phyloP scores from a whole-genome alignment of 1,140 invertebrate genomes.

The Scaptomyza graminum region DNA sequence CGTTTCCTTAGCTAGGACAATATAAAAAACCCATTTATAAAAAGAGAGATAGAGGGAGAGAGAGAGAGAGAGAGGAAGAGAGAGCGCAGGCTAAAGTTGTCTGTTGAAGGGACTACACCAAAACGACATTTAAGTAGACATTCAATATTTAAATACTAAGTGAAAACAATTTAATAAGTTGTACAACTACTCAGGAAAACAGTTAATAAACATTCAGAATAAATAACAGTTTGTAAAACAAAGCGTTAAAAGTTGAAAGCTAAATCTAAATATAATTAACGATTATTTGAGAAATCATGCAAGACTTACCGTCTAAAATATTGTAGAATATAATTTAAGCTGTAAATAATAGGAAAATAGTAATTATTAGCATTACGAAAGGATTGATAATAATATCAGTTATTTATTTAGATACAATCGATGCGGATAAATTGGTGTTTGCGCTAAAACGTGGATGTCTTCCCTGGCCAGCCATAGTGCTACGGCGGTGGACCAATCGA shows the following conservation, averaged over 20 bases:
- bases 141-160: slow-evolving; percentile 15
- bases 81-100: neutral
- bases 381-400: no score
- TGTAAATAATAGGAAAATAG: slow-evolving; percentile 11
- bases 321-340: slow-evolving; percentile 23
- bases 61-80: no score
- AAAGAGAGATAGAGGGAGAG: no score
- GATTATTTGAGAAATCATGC: slow-evolving; percentile 11
- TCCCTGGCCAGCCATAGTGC: slow-evolving; percentile 39
- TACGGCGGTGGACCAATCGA: neutral
- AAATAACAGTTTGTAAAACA: neutral
- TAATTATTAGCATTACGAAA: neutral
- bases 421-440: slow-evolving; percentile 38
- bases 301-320: slow-evolving; percentile 26
- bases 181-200: neutral
- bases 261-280: neutral
- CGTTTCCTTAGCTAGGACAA: slow-evolving; percentile 29
- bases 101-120: slow-evolving; percentile 47
- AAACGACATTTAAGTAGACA: slow-evolving; percentile 57
- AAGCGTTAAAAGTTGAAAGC: neutral
- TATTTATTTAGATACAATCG: slow-evolving; percentile 8
- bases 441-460: slow-evolving; percentile 26
- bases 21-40: slow-evolving; percentile 56
- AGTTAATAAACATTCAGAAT: slow-evolving; percentile 1
- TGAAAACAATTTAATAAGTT: slow-evolving; percentile 1